Evolutionary conservation across 2,888 invertebrate genomes (phyloP).

Genomic region (Oeneis ivallda): DNA sequence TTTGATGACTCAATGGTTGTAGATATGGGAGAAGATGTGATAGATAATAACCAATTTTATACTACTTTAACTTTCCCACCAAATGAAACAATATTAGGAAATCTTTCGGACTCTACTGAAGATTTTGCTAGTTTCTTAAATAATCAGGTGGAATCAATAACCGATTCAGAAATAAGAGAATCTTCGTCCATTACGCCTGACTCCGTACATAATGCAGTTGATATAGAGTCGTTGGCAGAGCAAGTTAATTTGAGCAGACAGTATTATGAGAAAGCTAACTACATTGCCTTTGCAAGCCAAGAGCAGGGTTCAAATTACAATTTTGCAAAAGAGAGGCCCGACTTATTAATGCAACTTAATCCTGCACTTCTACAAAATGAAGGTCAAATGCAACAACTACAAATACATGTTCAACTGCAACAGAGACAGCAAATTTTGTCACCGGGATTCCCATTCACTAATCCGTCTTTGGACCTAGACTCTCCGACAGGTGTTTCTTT

Average conservation of each 20-base stretch:
- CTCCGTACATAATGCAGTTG: constrained; percentile 83
- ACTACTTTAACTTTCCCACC: constrained; percentile 91
- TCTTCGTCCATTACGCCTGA: constrained; percentile 87
- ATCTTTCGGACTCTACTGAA: constrained; percentile 89
- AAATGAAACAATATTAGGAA: constrained; percentile 89
- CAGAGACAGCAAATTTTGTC: constrained; percentile 84
- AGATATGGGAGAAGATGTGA: constrained; percentile 88
- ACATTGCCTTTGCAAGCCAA: constrained; percentile 72
- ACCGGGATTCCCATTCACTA: constrained; percentile 83
- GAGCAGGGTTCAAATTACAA: constrained; percentile 82
- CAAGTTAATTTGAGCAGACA: constrained; percentile 85
- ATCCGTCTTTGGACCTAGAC: constrained; percentile 86
- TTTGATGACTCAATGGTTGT: constrained; percentile 93
- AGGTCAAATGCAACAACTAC: constrained; percentile 84
- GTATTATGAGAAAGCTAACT: constrained; percentile 78
- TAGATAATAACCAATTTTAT: constrained; percentile 91
- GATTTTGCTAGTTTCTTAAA: constrained; percentile 89
- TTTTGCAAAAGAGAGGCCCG: constrained; percentile 83
- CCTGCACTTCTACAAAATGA: constrained; percentile 80
- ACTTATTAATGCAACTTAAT: constrained; percentile 82
- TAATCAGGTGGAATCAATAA: constrained; percentile 85
- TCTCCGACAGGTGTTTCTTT: constrained; percentile 89
- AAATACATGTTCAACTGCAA: constrained; percentile 87
- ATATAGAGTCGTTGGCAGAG: constrained; percentile 89
- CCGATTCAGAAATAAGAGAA: constrained; percentile 85